phyloP scores from a whole-genome alignment of 2,113 vertebrate species.

The Oncorhynchus clarkii region DNA sequence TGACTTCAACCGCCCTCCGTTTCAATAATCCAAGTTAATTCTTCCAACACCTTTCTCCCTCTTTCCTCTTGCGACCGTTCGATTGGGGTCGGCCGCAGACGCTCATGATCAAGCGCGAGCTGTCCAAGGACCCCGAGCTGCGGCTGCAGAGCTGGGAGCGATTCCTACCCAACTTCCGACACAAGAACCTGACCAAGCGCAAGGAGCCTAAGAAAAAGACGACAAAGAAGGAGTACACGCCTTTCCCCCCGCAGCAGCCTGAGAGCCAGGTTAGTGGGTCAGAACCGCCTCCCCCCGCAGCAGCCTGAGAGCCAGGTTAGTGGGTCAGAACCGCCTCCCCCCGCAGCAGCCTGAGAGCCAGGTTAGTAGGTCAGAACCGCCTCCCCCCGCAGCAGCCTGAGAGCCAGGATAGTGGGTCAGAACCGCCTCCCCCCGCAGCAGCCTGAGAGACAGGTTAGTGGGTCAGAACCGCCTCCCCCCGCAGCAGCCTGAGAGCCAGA shows the following conservation, averaged over 20 bases:
- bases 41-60: background rate
- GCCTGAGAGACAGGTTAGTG: too few relatives aligned
- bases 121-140: conserved; percentile 89
- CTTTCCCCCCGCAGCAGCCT: conserved; percentile 91
- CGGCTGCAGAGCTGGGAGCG: conserved; percentile 89
- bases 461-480: too few relatives aligned
- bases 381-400: conserved; percentile 91
- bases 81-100: conserved; percentile 71
- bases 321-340: too few relatives aligned
- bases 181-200: conserved; percentile 90
- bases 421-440: background rate
- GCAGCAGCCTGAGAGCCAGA: too few relatives aligned
- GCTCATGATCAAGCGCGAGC: conserved; percentile 95
- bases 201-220: conserved; percentile 90
- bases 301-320: too few relatives aligned
- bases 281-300: background rate
- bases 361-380: too few relatives aligned
- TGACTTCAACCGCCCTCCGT: too few relatives aligned
- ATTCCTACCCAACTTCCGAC: conserved; percentile 92
- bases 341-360: too few relatives aligned
- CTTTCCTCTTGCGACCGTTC: background rate
- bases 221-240: conserved; percentile 91
- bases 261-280: conserved; percentile 86
- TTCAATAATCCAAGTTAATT: too few relatives aligned
- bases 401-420: conserved; percentile 81